A percentile compares a stretch with the other conserved stretches of the same genome.
phyloP scores from a whole-genome alignment of 2,888 invertebrate species.

The Beris chalybata region DNA sequence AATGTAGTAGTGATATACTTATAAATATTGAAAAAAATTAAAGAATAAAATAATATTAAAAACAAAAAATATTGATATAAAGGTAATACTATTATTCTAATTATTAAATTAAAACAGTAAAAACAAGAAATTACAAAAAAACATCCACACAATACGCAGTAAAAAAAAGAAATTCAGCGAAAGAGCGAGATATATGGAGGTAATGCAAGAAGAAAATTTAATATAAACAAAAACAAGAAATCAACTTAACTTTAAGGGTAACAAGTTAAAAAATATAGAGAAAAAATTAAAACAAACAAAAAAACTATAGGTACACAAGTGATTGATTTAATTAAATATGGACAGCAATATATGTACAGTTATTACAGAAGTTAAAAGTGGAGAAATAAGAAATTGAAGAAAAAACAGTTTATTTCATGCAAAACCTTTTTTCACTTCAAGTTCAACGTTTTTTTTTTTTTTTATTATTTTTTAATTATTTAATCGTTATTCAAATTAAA shows the following conservation, averaged over 20 bases:
- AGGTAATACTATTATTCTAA: slow-evolving; percentile 30
- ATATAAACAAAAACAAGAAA: slow-evolving; percentile 3
- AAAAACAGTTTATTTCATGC: slow-evolving; percentile 32
- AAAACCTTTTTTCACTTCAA: slow-evolving; percentile 26
- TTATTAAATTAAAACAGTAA: slow-evolving; percentile 23
- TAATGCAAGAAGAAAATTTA: background rate
- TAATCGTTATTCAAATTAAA: slow-evolving; percentile 31
- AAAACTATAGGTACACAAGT: slow-evolving; percentile 15
- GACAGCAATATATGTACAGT: slow-evolving; percentile 38
- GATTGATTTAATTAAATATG: slow-evolving; percentile 38
- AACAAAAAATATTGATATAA: slow-evolving; percentile 29
- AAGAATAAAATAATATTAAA: slow-evolving; percentile 27
- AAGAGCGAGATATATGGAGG: background rate
- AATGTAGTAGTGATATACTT: slow-evolving; percentile 40
- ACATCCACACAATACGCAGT: slow-evolving; percentile 15
- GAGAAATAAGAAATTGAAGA: slow-evolving; percentile 37
- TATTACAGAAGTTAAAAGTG: slow-evolving; percentile 39
- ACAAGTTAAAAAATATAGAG: slow-evolving; percentile 4
- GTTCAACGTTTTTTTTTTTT: slow-evolving; percentile 35
- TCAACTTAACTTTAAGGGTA: background rate
- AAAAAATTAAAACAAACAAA: too few relatives aligned
- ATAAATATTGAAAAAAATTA: slow-evolving; percentile 36
- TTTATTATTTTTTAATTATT: slow-evolving; percentile 40
- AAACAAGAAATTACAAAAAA: slow-evolving; percentile 18
- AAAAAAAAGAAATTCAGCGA: slow-evolving; percentile 7